A percentile compares a stretch with the other conserved stretches of the same genome.
Conservation (phyloP, 2,888 invertebrate genomes). For the Folsomia candida region DNA sequence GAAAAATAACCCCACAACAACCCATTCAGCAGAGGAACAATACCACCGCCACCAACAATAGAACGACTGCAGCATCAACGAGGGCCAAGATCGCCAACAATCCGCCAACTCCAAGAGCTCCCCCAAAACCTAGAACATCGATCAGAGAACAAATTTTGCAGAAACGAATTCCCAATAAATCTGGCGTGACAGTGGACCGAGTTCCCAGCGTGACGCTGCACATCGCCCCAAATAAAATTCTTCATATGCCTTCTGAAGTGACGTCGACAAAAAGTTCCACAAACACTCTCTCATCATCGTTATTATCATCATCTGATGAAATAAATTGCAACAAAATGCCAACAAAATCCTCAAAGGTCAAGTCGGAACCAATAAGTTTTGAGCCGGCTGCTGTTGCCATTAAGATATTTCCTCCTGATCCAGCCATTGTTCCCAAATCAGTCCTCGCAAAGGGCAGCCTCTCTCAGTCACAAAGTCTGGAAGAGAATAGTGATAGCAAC, state of each 20-base stretch:
- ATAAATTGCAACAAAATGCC: too few relatives aligned
- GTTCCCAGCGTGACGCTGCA: background rate
- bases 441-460: background rate
- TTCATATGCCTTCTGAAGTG: background rate
- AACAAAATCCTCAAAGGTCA: constrained; percentile 3
- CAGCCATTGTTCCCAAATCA: constrained; percentile 32
- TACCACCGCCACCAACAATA: background rate
- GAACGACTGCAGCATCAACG: background rate
- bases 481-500: background rate
- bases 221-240: background rate
- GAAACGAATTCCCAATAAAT: background rate
- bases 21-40: background rate
- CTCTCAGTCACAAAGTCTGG: background rate
- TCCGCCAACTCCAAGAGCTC: background rate
- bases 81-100: background rate
- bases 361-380: background rate
- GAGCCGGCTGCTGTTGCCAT: constrained; percentile 37
- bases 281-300: background rate
- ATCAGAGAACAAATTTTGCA: background rate
- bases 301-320: too few relatives aligned
- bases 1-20: background rate
- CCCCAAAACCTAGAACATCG: background rate
- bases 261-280: background rate
- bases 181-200: too few relatives aligned
- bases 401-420: constrained; percentile 36